These are phyloP conservation scores for Amazona guildingii DNA, from an alignment of 2,113 vertebrate genomes.

Conservation along the genomic window DNA sequence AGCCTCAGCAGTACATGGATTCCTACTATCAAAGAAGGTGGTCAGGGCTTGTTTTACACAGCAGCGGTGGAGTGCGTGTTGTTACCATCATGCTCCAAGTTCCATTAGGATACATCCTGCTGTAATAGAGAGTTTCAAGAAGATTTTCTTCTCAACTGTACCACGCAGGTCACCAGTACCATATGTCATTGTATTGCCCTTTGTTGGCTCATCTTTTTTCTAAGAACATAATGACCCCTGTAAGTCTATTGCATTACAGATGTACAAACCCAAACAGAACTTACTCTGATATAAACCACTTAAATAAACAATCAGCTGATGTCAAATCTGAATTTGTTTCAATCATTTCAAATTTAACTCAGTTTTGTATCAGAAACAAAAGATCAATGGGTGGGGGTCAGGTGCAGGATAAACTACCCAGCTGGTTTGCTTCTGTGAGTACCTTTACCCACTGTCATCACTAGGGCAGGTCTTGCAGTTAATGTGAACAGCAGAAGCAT, in stretches of 20 bases:
- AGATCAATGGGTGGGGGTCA: rapidly evolving
- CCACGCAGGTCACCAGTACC: background rate
- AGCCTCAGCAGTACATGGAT: background rate
- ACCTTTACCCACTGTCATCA: rapidly evolving
- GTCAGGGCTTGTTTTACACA: background rate
- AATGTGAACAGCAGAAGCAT: background rate
- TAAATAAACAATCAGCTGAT: slow-evolving; percentile 55
- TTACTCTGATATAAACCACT: background rate
- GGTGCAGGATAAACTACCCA: background rate
- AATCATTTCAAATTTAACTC: background rate
- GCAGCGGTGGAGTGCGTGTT: background rate
- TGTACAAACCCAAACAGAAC: slow-evolving; percentile 34
- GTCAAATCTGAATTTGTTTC: background rate
- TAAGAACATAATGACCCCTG: slow-evolving; percentile 6
- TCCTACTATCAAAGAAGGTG: background rate
- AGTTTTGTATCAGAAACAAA: background rate
- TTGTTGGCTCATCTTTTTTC: slow-evolving; percentile 4
- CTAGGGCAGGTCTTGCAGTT: background rate
- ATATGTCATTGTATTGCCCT: background rate
- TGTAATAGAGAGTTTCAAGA: background rate
- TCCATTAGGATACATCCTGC: background rate
- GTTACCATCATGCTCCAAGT: background rate
- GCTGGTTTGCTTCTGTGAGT: background rate
- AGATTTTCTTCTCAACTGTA: background rate
- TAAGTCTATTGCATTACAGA: slow-evolving; percentile 15